Percentiles rank a stretch among this genome's conserved stretches.
Conservation (phyloP, 2,888 invertebrate species). For the Drosophila borborema region DNA sequence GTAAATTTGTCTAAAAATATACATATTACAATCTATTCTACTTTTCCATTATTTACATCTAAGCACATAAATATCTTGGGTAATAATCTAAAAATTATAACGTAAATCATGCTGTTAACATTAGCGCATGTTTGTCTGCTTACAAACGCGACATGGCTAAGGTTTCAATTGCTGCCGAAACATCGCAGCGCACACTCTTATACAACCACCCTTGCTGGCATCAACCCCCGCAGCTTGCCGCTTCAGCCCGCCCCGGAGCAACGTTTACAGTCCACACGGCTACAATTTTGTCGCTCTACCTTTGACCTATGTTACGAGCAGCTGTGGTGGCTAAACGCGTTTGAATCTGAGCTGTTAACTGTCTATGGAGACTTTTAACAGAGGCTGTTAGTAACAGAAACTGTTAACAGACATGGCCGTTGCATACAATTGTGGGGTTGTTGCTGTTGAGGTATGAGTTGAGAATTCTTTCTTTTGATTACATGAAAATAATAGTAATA, state of each 20-base stretch:
- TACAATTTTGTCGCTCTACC: constrained; percentile 49
- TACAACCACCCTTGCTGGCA: constrained; percentile 29
- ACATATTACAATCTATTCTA: background rate
- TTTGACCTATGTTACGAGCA: constrained; percentile 11
- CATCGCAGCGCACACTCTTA: constrained; percentile 26
- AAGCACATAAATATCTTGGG: background rate
- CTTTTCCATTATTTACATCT: background rate
- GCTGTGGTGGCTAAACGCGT: constrained; percentile 32
- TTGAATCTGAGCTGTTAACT: constrained; percentile 40
- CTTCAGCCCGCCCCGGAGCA: background rate
- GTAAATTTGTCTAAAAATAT: too few species aligned
- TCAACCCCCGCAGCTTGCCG: constrained; percentile 10
- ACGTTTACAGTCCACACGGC: constrained; percentile 46
- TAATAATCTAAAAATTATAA: constrained; percentile 30
- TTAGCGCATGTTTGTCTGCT: constrained; percentile 34
- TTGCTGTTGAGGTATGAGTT: background rate
- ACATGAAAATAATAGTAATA: background rate
- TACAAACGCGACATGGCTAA: constrained; percentile 19
- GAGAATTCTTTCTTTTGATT: background rate
- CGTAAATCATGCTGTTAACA: constrained; percentile 42
- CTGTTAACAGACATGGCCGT: background rate
- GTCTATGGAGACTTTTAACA: constrained; percentile 42
- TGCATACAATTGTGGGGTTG: background rate
- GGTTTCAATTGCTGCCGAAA: constrained; percentile 25
- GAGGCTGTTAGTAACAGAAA: constrained; percentile 13